Conservation (phyloP, 2,888 invertebrate species). For the Ectemnius lituratus region DNA sequence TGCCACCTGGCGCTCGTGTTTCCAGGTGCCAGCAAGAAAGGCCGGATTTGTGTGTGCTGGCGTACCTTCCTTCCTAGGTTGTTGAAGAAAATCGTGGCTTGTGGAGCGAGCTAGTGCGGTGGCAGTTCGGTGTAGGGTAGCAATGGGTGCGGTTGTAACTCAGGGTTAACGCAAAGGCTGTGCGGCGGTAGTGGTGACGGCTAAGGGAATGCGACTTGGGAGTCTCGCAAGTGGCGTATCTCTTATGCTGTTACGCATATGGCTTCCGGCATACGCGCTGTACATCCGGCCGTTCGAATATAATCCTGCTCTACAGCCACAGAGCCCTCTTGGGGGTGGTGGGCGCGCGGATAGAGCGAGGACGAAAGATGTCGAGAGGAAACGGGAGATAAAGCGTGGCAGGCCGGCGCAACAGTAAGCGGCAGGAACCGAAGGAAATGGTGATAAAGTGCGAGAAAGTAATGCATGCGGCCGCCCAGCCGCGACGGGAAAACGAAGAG, state of each 20-base stretch:
- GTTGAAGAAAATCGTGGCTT: neutral
- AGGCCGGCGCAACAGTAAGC: constrained; percentile 32
- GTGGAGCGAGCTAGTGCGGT: neutral
- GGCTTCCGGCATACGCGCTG: constrained; percentile 1
- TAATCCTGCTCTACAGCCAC: neutral
- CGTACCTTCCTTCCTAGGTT: neutral
- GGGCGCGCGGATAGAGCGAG: neutral
- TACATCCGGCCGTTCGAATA: constrained; percentile 8
- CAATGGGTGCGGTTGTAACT: neutral
- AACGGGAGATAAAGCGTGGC: constrained; percentile 42
- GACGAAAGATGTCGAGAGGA: constrained; percentile 24
- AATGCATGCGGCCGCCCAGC: constrained; percentile 48
- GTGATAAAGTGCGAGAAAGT: constrained; percentile 69
- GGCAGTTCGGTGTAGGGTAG: neutral
- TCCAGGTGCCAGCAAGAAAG: neutral
- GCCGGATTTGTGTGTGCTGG: neutral
- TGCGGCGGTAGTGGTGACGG: neutral
- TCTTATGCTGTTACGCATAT: neutral
- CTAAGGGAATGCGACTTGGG: neutral
- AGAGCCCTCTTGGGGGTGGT: too few species aligned
- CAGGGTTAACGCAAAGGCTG: neutral
- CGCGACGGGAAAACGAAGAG: constrained; percentile 65
- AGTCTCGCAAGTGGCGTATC: neutral
- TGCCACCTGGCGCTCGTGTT: neutral
- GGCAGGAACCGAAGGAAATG: constrained; percentile 55